Base-by-base conservation (phyloP, 1,140 invertebrate genomes). In the Lutraria rhynchaena region DNA sequence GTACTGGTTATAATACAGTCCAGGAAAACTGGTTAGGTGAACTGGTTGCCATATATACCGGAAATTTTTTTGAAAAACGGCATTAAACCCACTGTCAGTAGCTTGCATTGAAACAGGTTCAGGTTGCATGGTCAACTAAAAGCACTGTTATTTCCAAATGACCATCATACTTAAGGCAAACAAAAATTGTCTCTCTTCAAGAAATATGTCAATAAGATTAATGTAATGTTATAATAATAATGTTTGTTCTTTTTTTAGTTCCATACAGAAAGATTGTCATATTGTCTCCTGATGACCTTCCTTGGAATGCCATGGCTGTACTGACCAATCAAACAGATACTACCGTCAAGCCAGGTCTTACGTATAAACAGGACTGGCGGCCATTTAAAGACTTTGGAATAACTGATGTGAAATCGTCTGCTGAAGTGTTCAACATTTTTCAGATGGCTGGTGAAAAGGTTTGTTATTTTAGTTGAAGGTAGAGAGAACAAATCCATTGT, bases 281-380 rank as follows among this genome's bases (percentile, higher is more conserved):
- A 31, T 24, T 77, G 31, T 55, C 60, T 17, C 61, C 75, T 37
- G 41, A 67, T 19, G 29, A 41, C 22, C 75, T 77, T 7, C 75
- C 75, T 13, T 77, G 75, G 60, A 77, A 53, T 35, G 60, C 75
- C 27, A 15, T 77, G 24, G 75, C 75, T 24, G 44, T 77, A 24
- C 51, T 77, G 13, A 77, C 75, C 13, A 33, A 31, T 35, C 58
- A 60, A 3, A 51, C 65, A 44, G 63, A 77, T 41, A 22, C 57
- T 3, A 67, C 27, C 15, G 24, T 61, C 19, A 65, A 77, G 44
- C 0, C 17, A 22, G 75, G 75, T 5, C 46, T 77, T 3, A 9
- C 22, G 22, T 67, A 33, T 27, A 77, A 77, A 44, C 35, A 51
- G 11, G 37, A 67, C 15, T 67, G 75, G 75, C 49, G 27, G 9